These are phyloP conservation scores for Thermophis baileyi DNA, from an alignment of 2,113 vertebrate species.

Conservation along the genomic window DNA sequence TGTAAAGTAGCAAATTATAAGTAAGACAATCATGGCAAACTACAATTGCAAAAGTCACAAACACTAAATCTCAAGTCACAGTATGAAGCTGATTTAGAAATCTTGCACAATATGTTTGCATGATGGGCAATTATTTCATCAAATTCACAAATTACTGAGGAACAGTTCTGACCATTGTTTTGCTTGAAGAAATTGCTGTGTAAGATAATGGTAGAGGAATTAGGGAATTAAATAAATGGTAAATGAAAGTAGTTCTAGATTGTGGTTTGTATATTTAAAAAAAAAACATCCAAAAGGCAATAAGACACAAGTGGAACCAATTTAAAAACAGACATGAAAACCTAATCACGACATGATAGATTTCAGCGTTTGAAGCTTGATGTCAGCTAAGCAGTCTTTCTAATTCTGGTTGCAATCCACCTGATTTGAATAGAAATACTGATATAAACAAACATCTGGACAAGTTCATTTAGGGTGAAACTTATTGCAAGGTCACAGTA, in stretches of 20 bases:
- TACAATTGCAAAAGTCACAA: neutral
- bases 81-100: neutral
- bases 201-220: neutral
- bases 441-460: neutral
- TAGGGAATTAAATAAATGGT: neutral
- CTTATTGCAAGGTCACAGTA: neutral
- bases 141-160: neutral
- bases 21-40: neutral
- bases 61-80: neutral
- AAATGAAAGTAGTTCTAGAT: neutral
- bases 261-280: neutral
- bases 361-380: neutral
- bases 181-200: neutral
- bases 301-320: neutral
- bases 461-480: neutral
- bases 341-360: neutral
- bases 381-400: neutral
- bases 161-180: neutral
- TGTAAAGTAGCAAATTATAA: neutral
- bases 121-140: neutral
- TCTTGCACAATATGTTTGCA: neutral
- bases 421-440: neutral
- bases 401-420: neutral
- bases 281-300: neutral
- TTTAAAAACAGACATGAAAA: neutral